These are phyloP conservation scores for Lasioglossum morio DNA, from an alignment of 2,888 invertebrate genomes.

Conservation along the genomic window DNA sequence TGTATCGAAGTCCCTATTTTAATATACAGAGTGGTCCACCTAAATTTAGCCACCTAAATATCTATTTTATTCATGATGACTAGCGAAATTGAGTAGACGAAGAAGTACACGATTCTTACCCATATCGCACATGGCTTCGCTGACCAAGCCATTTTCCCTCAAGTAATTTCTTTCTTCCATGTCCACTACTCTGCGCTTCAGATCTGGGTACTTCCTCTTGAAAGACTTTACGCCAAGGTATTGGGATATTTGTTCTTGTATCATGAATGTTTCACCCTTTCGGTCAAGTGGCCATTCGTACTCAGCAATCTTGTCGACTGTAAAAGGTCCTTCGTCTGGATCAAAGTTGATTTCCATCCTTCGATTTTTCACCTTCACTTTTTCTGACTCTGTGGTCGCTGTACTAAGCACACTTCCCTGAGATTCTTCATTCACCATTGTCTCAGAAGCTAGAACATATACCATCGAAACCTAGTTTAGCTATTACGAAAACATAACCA, in stretches of 20 bases:
- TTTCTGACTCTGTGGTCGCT: constrained; percentile 87
- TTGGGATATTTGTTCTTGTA: constrained; percentile 98
- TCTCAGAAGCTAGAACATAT: constrained; percentile 77
- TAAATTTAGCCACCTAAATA: no score
- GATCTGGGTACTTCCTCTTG: constrained; percentile 97
- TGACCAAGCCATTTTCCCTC: constrained; percentile 92
- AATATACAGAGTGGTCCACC: no score
- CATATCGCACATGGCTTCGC: constrained; percentile 96
- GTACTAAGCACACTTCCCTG: constrained; percentile 93
- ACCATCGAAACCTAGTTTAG: constrained; percentile 20
- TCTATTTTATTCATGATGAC: no score
- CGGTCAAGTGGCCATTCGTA: constrained; percentile 94
- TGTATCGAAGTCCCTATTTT: no score
- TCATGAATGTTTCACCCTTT: constrained; percentile 93
- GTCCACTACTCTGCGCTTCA: constrained; percentile 93
- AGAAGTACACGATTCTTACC: constrained; percentile 86
- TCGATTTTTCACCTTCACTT: constrained; percentile 82
- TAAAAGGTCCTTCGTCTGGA: constrained; percentile 86
- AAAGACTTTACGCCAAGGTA: constrained; percentile 98
- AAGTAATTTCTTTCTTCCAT: constrained; percentile 96
- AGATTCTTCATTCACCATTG: constrained; percentile 90
- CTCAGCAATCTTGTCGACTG: constrained; percentile 95
- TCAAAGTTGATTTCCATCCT: constrained; percentile 84
- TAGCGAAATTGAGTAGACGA: no score
- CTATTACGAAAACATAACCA: constrained; percentile 42